Percentiles rank a stretch among this genome's conserved stretches.
Conservation (phyloP, 1,140 invertebrate genomes). For the Latrodectus geometricus region DNA sequence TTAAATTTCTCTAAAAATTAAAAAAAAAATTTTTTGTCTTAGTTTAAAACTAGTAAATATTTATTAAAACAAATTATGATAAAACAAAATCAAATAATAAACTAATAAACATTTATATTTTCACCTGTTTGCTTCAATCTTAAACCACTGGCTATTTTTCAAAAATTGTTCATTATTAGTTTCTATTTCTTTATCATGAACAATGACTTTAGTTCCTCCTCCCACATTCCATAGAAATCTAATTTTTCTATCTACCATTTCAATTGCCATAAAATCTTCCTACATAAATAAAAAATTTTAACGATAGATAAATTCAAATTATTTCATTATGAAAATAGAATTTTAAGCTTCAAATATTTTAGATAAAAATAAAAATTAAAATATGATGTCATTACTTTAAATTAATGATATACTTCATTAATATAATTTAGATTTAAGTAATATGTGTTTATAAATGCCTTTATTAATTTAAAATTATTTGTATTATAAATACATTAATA, state of each 20-base stretch:
- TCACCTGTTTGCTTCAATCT: conserved; percentile 76
- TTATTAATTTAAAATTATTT: neutral
- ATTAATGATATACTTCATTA: neutral
- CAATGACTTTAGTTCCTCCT: conserved; percentile 73
- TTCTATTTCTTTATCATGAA: conserved; percentile 74
- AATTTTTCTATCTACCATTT: conserved; percentile 81
- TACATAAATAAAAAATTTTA: conserved; percentile 53
- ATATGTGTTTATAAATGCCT: neutral
- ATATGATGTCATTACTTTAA: neutral
- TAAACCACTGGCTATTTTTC: conserved; percentile 80
- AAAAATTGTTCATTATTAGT: conserved; percentile 72
- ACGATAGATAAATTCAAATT: neutral
- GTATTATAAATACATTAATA: neutral
- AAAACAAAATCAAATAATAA: too few species aligned
- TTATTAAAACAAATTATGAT: too few species aligned
- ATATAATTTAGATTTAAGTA: neutral
- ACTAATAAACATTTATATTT: too few species aligned
- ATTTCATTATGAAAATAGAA: neutral
- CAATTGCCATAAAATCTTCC: conserved; percentile 82
- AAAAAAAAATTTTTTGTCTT: too few species aligned
- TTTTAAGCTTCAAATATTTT: neutral
- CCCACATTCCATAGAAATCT: conserved; percentile 83
- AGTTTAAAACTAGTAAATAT: too few species aligned
- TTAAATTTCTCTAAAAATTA: too few species aligned
- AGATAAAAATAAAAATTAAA: neutral